Percentiles rank a stretch among this genome's conserved stretches.
Evolutionary conservation across 2,888 invertebrate genomes (phyloP).

Genomic region (Galerucella pusilla): DNA sequence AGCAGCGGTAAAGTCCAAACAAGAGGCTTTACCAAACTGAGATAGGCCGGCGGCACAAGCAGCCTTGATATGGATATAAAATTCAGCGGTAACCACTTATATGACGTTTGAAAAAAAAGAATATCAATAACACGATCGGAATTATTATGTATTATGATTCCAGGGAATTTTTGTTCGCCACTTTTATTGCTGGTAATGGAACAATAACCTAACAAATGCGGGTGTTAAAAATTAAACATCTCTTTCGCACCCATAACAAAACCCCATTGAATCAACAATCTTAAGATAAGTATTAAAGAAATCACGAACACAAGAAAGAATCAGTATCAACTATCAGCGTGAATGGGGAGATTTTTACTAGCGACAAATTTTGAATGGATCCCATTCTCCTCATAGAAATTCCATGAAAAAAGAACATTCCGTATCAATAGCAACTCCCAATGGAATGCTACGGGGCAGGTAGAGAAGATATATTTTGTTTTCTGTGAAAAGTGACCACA

Average conservation of each 20-base stretch:
- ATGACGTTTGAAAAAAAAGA: no score
- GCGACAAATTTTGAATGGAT: constrained; percentile 50
- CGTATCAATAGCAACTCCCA: constrained; percentile 62
- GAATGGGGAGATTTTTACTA: constrained; percentile 42
- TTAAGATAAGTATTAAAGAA: constrained; percentile 52
- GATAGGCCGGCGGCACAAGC: no score
- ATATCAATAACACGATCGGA: no score
- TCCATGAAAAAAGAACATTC: constrained; percentile 44
- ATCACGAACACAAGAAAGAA: constrained; percentile 49
- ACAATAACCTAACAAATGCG: not conserved
- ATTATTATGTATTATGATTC: no score
- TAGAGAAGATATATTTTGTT: constrained; percentile 60
- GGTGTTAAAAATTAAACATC: constrained; percentile 12
- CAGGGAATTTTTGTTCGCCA: no score
- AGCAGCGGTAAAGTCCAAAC: no score
- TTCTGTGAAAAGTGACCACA: constrained; percentile 66
- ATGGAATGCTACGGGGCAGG: constrained; percentile 62
- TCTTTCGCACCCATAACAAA: not conserved
- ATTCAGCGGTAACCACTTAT: no score
- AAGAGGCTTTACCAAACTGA: no score
- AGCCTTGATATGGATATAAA: no score
- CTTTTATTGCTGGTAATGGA: not conserved
- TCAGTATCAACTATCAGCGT: constrained; percentile 50
- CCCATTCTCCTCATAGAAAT: constrained; percentile 49
- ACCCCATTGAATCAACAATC: constrained; percentile 26